A percentile compares a stretch with the other conserved stretches of the same genome.
Conservation (phyloP, 2,797 vertebrate genomes). For the Hypotaenidia okinawae region DNA sequence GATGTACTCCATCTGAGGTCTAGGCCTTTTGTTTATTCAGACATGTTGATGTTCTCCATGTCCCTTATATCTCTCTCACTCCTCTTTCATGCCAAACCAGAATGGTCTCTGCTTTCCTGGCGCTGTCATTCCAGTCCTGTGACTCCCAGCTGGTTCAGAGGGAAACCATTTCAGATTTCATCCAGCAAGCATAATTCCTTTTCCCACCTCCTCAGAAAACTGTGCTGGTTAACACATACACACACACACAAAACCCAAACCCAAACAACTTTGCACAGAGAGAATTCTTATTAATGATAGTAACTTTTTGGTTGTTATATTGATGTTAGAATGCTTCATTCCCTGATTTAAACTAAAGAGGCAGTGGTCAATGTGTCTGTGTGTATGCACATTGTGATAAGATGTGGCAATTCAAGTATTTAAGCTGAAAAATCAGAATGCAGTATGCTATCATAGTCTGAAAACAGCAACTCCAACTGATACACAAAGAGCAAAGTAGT, state of each 20-base stretch:
- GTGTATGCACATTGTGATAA: background rate
- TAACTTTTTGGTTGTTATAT: background rate
- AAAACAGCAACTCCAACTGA: background rate
- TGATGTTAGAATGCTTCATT: background rate
- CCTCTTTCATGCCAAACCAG: constrained; percentile 20
- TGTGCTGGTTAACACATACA: background rate
- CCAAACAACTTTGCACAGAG: background rate
- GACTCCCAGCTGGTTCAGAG: background rate
- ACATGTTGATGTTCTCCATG: background rate
- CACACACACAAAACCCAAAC: background rate
- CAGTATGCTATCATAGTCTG: background rate
- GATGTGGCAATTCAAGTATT: background rate
- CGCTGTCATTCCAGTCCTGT: background rate
- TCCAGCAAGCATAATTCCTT: background rate
- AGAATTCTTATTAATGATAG: background rate
- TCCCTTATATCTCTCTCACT: background rate
- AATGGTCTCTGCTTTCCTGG: background rate
- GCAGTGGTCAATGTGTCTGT: background rate
- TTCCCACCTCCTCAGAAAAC: background rate
- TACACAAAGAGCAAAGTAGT: background rate
- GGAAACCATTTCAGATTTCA: background rate
- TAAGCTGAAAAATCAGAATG: background rate
- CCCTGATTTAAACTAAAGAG: background rate
- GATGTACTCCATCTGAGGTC: background rate
- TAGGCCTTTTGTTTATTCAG: constrained; percentile 7